Base-by-base conservation (phyloP, 2,113 vertebrate species). In the Dipodomys stephensi region DNA sequence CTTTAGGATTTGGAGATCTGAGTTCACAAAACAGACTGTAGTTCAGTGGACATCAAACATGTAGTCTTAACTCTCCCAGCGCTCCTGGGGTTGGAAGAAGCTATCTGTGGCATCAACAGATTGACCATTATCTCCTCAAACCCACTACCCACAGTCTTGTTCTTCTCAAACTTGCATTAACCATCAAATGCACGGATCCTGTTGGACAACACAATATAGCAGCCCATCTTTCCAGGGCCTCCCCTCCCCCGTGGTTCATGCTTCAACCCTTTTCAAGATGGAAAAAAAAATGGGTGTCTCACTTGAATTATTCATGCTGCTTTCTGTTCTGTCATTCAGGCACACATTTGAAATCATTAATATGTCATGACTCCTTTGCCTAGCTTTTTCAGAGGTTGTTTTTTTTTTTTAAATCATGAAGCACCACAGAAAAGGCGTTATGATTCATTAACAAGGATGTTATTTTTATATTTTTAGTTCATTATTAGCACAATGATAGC, bases 291-390 rank as follows among this genome's bases (percentile, higher is more conserved):
- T 12, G 12, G 93, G 96, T 97, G 97, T 96, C 97, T 96, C 92
- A 23, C 90, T 87, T 98, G 97, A 98, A 98, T 98, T 98, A 98
- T 98, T 98, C 98, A 98, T 98, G 90, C 74, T 64, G 89, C 96
- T 98, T 96, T 95, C 96, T 92, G 64, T 95, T 97, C 98, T 90
- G 96, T 96, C 97, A 97, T 97, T 97, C 96, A 93, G 87, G 94
- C 91, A 35, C 78, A 81, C 92, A 87, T 97, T 96, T 97, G 97
- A 98, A 96, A 94, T 96, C 97, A 97, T 98, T 98, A 97, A 98
- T 97, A 97, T 96, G 91, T 95, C 97, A 97, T 95, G 97, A 97
- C 95, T 98, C 82, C 87, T 96, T 76, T 87, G 23, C 91, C 73
- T 95, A 76, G 77, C 53, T 80, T 80, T 86, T 82, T 96, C 49